Evolutionary conservation across 2,797 vertebrate species (phyloP), one percentile per base, ranked within the genome.

Genomic region (Phyllotis vaccarum): DNA sequence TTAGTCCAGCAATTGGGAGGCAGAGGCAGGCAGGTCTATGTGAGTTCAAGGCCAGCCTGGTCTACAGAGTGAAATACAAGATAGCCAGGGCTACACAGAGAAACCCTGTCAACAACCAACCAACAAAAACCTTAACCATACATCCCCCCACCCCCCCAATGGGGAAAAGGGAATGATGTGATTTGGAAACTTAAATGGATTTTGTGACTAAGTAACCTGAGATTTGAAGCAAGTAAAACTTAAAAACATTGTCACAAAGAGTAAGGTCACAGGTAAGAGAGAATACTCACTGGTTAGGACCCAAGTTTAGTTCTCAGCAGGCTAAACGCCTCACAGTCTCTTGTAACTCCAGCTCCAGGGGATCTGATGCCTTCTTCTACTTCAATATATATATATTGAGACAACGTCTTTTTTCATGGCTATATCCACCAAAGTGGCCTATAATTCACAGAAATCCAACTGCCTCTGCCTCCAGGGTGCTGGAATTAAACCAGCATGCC

Each of bases 171-270:
- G 31, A 95, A 95, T 86, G 66, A 40, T 60, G 86, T 5, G 7
- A 78, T 74, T 96, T 91, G 60, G 62, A 64, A 92, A 91, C 86
- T 93, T 83, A 46, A 60, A 81, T 81, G 68, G 43, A 93, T 17
- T 40, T 93, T 66, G 68, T 86, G 66, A 90, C 91, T 80, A 87
- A 90, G 31, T 86, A 93, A 86, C 49, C 24, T 92, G 83, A 79
- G 85, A 91, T 83, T 52, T 89, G 58, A 93, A 68, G 62, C 19
- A 79, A 46, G 14, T 86, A 16, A 83, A 91, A 16, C 58, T 86
- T 37, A 46, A 10, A 93, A 68, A 86, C 75, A 91, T 92, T 86
- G 75, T 89, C 82, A 82, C 56, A 96, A 89, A 94, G 34, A 95
- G 68, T 68, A 80, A 92, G 52, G 29, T 72, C 62, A 86, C 93